Evolutionary conservation across 2,113 vertebrate genomes (phyloP).

Genomic region (Perccottus glenii): DNA sequence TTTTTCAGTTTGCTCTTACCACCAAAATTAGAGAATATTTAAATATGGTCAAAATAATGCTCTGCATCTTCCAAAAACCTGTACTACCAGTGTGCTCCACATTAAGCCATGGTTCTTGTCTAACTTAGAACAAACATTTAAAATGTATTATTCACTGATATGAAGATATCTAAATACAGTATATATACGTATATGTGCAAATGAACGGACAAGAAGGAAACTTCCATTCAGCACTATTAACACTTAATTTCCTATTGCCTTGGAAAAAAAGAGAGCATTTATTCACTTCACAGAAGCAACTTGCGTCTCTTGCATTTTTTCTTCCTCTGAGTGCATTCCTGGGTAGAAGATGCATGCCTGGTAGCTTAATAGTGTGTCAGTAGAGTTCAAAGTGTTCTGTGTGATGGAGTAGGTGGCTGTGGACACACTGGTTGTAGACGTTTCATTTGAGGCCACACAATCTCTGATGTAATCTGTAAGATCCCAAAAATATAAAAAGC

Average conservation of each 20-base stretch:
- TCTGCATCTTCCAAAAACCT: slow-evolving; percentile 14
- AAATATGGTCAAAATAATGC: slow-evolving; percentile 35
- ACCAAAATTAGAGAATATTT: slow-evolving; percentile 24
- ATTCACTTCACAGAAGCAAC: slow-evolving; percentile 41
- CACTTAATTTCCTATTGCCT: slow-evolving; percentile 13
- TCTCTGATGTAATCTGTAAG: slow-evolving; percentile 31
- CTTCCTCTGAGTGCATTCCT: slow-evolving; percentile 55
- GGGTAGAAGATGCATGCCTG: slow-evolving; percentile 53
- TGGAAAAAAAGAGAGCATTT: slow-evolving; percentile 17
- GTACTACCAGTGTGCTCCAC: not conserved
- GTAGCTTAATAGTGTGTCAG: slow-evolving; percentile 59
- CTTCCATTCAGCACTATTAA: slow-evolving; percentile 18
- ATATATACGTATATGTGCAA: slow-evolving; percentile 1
- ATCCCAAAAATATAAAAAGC: not conserved
- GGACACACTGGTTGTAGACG: slow-evolving; percentile 31
- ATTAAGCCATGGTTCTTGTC: not conserved
- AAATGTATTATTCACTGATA: not conserved
- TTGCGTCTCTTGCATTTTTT: slow-evolving; percentile 52
- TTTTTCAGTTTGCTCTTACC: slow-evolving; percentile 57
- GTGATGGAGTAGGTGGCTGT: slow-evolving; percentile 64
- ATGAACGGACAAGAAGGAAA: slow-evolving; percentile 15
- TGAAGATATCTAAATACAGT: not conserved
- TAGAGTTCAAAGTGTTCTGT: slow-evolving; percentile 54
- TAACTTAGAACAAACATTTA: not conserved
- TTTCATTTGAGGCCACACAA: slow-evolving; percentile 35